Conservation (phyloP, 2,888 invertebrate species). For the Choreutis nemorana region DNA sequence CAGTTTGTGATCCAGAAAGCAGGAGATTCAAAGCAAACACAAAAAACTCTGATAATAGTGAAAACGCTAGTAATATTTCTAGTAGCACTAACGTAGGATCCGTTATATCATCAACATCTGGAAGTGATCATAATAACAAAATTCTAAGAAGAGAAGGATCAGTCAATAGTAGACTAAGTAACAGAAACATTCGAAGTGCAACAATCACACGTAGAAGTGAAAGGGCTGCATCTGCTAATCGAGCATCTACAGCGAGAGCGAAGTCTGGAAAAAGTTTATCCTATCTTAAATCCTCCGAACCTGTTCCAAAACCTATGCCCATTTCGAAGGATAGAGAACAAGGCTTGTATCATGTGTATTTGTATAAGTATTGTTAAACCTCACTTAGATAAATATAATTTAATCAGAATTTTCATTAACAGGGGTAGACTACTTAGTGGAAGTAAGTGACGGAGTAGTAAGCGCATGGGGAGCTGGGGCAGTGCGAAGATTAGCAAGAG, state of each 20-base stretch:
- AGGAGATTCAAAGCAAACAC: slow-evolving; percentile 27
- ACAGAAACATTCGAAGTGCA: slow-evolving; percentile 59
- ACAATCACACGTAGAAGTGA: slow-evolving; percentile 47
- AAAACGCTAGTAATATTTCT: slow-evolving; percentile 53
- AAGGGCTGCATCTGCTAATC: slow-evolving; percentile 54
- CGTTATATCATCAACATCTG: slow-evolving; percentile 51
- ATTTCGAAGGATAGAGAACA: slow-evolving; percentile 74
- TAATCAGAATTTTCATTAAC: slow-evolving; percentile 14
- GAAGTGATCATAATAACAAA: slow-evolving; percentile 50
- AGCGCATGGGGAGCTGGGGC: slow-evolving; percentile 91
- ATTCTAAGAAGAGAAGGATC: slow-evolving; percentile 44
- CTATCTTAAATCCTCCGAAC: slow-evolving; percentile 54
- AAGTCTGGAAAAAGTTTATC: slow-evolving; percentile 62
- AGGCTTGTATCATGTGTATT: slow-evolving; percentile 39
- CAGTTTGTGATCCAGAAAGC: slow-evolving; percentile 58
- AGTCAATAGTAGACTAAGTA: slow-evolving; percentile 36
- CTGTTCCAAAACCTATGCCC: slow-evolving; percentile 53
- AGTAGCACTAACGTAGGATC: slow-evolving; percentile 48
- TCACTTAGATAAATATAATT: slow-evolving; percentile 1
- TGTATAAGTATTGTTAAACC: neutral
- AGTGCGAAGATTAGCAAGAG: slow-evolving; percentile 79
- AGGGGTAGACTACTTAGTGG: slow-evolving; percentile 90
- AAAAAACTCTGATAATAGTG: slow-evolving; percentile 46
- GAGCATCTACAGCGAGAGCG: slow-evolving; percentile 71
- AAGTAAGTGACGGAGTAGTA: slow-evolving; percentile 82